These are phyloP conservation scores for Fabriciana adippe DNA, from an alignment of 2,888 invertebrate species.

Conservation along the genomic window DNA sequence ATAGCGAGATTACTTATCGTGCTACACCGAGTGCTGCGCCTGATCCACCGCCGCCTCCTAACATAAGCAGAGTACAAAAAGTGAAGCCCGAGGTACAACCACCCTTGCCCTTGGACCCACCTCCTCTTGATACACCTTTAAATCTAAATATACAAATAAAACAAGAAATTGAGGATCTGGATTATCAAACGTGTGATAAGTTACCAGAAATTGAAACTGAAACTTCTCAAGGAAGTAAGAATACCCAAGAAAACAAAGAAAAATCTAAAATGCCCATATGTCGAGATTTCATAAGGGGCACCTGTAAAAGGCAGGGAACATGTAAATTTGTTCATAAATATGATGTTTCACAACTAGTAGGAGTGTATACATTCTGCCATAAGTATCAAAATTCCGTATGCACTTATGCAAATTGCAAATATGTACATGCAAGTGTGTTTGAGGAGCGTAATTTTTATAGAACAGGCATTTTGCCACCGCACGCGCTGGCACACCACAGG, in stretches of 20 bases:
- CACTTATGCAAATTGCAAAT: constrained; percentile 56
- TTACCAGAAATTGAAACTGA: not conserved
- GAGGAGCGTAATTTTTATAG: constrained; percentile 63
- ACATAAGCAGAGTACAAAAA: not conserved
- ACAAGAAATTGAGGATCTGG: constrained; percentile 39
- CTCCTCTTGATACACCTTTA: constrained; percentile 36
- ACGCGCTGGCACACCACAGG: constrained; percentile 54
- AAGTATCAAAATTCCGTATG: constrained; percentile 62
- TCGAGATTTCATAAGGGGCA: constrained; percentile 60
- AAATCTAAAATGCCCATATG: constrained; percentile 48
- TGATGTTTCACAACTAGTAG: constrained; percentile 55
- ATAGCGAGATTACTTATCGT: constrained; percentile 42
- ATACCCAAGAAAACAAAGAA: too few species aligned
- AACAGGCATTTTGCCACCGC: constrained; percentile 58
- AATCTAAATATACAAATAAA: constrained; percentile 36
- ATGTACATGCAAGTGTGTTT: constrained; percentile 64
- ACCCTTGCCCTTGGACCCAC: constrained; percentile 41
- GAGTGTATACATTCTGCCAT: constrained; percentile 63
- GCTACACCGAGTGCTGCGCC: constrained; percentile 22
- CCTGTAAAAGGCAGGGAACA: constrained; percentile 50
- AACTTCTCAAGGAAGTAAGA: too few species aligned
- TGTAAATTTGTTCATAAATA: constrained; percentile 60
- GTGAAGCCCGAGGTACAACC: constrained; percentile 39
- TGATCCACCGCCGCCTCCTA: constrained; percentile 22
- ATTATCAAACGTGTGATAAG: constrained; percentile 25